phyloP scores from a whole-genome alignment of 2,113 vertebrate species.

The Neolamprologus brichardi region DNA sequence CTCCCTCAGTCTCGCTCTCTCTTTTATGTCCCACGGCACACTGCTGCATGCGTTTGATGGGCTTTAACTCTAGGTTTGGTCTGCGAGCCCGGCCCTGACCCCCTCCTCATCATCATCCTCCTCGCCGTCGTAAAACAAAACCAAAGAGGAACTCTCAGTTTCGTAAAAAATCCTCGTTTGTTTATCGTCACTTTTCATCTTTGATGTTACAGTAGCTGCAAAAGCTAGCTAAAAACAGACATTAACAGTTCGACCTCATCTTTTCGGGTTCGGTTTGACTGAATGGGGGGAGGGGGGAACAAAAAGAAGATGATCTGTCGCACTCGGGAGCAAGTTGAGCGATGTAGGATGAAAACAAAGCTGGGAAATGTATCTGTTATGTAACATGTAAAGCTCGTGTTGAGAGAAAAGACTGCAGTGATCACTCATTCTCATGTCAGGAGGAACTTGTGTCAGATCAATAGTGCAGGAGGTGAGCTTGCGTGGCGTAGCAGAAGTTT shows the following conservation, averaged over 20 bases:
- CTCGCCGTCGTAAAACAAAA: slow-evolving; percentile 21
- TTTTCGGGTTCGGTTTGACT: slow-evolving; percentile 21
- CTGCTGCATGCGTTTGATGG: slow-evolving; percentile 62
- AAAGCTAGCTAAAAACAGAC: slow-evolving; percentile 80
- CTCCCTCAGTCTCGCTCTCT: slow-evolving; percentile 9
- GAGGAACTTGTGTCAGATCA: not conserved
- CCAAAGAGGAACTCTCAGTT: slow-evolving; percentile 37
- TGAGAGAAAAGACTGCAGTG: not conserved
- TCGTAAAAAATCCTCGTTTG: slow-evolving; percentile 23
- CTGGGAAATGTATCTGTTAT: not conserved
- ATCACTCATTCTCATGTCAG: slow-evolving; percentile 35
- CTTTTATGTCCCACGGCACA: slow-evolving; percentile 60
- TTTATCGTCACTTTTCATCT: slow-evolving; percentile 66
- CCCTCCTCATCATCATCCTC: not conserved
- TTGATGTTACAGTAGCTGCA: slow-evolving; percentile 81
- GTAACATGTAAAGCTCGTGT: slow-evolving; percentile 9
- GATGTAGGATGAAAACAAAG: slow-evolving; percentile 4
- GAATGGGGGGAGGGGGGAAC: not conserved
- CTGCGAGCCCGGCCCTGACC: slow-evolving; percentile 32
- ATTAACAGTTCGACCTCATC: slow-evolving; percentile 65
- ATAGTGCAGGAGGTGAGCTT: slow-evolving; percentile 21
- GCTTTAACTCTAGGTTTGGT: slow-evolving; percentile 44
- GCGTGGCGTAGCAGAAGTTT: not conserved
- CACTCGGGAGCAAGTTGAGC: not conserved
- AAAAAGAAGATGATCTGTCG: slow-evolving; percentile 1